Evolutionary conservation across 2,113 vertebrate species (phyloP), one percentile per base, ranked within the genome.

Genomic region (Macheiramphus alcinus): DNA sequence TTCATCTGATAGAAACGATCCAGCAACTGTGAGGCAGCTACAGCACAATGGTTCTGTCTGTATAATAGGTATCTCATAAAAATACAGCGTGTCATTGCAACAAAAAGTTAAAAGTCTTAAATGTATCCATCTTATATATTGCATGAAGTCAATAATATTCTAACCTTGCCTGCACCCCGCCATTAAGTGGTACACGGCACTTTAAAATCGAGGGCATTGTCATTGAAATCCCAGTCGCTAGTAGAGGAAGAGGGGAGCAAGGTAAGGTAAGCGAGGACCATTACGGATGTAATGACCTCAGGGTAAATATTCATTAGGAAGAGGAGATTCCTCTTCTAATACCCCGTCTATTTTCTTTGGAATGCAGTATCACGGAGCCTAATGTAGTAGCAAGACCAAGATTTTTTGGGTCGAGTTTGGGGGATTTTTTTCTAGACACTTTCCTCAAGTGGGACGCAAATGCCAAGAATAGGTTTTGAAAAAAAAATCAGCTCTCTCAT

Each of bases 251-350:
- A 93, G 88, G 73, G 92, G 92, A 90, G 61, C 80, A 96, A 98
- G 97, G 98, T 98, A 97, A 97, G 96, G 96, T 96, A 97, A 97
- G 82, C 94, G 88, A 65, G 97, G 96, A 97, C 95, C 95, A 79
- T 96, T 93, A 97, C 91, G 32, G 86, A 91, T 93, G 88, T 96
- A 72, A 97, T 97, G 96, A 97, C 95, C 93, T 96, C 92, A 88
- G 97, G 97, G 97, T 98, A 98, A 98, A 98, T 98, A 98, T 98
- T 98, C 98, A 98, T 98, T 98, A 98, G 97, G 97, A 98, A 97
- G 95, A 93, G 87, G 92, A 97, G 96, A 97, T 97, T 97, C 92
- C 80, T 94, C 85, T 97, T 95, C 96, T 96, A 97, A 97, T 91
- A 96, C 62, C 71, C 93, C 7, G 65, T 66, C 91, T 96, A 70